Base-by-base conservation (phyloP, 1,140 invertebrate species). In the Lordiphosa clarofinis region DNA sequence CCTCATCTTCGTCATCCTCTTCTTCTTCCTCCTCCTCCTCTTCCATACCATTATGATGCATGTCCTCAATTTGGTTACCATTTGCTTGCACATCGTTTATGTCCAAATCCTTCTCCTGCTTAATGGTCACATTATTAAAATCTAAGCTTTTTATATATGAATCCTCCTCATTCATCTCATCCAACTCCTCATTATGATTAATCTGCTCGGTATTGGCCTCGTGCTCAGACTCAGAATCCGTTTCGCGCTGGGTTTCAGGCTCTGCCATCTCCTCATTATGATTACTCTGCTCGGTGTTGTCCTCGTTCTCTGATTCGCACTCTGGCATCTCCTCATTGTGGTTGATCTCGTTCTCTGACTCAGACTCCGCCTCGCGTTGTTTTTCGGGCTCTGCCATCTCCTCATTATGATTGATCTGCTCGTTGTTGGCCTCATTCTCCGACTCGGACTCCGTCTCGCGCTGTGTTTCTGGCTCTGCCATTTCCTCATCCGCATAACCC, bases 61-160 rank as follows among this genome's bases (percentile, higher is more conserved):
- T 9, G n/a, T 39, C 33, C 7, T 53, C 53, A 7, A 54, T 0
- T 12, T 72, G 62, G 15, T 31, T 64, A 48, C 37, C 49, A 39
- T 62, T 60, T 5, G 59, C 40, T 19, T 56, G 43, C 11, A 55
- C 37, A 61, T 78, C 68, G n/a, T 56, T 47, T 12, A 86, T 68
- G 15, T 82, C 69, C 31, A 84, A 56, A 47, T 86, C 79, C 11
- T 66, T 69, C 43, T 88, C 87, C 50, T 88, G 82, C 38, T 88
- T 88, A 12, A 88, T 73, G 1, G 35, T 44, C 24, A 88, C 53
- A 49, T 74, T 88, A 36, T 47, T 68, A 7, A 81, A 53, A 52
- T 88, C 82, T 9, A 88, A 56, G 33, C 42, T 70, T 3, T 49
- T 67, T n/a, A 84, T 81, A 38, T 78, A 88, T 5, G 53, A 47